Conservation (phyloP, 2,797 vertebrate species). For the Liparis tanakae region DNA sequence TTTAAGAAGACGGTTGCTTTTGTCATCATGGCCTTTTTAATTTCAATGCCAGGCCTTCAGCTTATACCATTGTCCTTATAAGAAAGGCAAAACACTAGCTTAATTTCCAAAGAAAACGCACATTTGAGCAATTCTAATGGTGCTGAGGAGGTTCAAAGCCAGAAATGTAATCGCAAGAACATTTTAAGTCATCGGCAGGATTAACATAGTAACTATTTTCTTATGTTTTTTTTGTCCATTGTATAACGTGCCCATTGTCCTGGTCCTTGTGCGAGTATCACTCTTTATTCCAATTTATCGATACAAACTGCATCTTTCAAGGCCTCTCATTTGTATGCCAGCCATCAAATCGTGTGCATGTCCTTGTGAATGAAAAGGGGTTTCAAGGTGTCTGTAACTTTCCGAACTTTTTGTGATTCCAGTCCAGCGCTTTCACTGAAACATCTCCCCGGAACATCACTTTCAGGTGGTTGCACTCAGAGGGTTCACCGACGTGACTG, state of each 20-base stretch:
- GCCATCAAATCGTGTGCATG: conserved; percentile 18
- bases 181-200: neutral
- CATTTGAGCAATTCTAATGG: neutral
- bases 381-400: conserved; percentile 44
- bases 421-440: conserved; percentile 12
- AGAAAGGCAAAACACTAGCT: neutral
- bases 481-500: neutral
- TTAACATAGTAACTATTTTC: neutral
- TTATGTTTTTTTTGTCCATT: neutral
- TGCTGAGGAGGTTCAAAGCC: neutral
- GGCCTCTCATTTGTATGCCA: conserved; percentile 33
- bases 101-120: neutral
- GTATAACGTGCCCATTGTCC: neutral
- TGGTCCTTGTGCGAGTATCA: neutral
- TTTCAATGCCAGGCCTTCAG: neutral
- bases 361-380: conserved; percentile 45
- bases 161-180: neutral
- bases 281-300: conserved; percentile 14
- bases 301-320: conserved; percentile 27
- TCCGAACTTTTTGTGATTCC: conserved; percentile 32
- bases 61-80: neutral
- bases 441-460: conserved; percentile 24
- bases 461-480: conserved; percentile 15
- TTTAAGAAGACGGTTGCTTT: neutral
- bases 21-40: neutral